phyloP scores from a whole-genome alignment of 2,113 vertebrate genomes.

The Dinomys branickii region DNA sequence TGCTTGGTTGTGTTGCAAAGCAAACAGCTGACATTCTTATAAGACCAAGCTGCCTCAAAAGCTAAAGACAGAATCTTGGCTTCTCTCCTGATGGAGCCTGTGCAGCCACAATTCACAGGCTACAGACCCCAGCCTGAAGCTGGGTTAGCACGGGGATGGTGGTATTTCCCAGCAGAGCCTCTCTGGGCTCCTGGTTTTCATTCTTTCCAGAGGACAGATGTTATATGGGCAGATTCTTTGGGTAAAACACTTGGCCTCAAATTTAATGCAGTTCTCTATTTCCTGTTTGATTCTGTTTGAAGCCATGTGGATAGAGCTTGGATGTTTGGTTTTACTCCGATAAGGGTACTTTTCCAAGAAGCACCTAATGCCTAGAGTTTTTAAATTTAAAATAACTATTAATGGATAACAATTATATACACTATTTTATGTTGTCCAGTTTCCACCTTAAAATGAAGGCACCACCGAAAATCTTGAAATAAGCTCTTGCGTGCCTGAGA shows the following conservation, averaged over 20 bases:
- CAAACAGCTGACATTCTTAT: conserved; percentile 64
- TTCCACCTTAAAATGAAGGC: conserved; percentile 29
- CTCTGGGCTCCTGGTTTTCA: background rate
- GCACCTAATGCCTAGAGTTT: background rate
- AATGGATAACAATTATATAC: background rate
- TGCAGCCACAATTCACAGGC: conserved; percentile 61
- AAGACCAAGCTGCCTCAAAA: conserved; percentile 72
- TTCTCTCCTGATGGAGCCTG: conserved; percentile 30
- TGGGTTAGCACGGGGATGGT: background rate
- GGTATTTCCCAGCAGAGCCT: conserved; percentile 32
- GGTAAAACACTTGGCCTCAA: conserved; percentile 34
- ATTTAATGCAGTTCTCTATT: conserved; percentile 41
- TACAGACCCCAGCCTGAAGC: background rate
- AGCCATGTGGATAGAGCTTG: background rate
- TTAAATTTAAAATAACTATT: background rate
- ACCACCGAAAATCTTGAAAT: background rate
- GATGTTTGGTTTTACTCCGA: background rate
- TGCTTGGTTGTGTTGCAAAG: conserved; percentile 64
- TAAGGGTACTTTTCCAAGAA: conserved; percentile 28
- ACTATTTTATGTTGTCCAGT: conserved; percentile 37
- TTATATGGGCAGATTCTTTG: conserved; percentile 15
- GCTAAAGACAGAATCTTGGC: conserved; percentile 73
- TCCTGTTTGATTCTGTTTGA: conserved; percentile 29
- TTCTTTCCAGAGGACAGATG: conserved; percentile 44
- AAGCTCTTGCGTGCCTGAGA: background rate